Evolutionary conservation across 2,113 vertebrate genomes (phyloP).

Genomic region (Ammodytes marinus): DNA sequence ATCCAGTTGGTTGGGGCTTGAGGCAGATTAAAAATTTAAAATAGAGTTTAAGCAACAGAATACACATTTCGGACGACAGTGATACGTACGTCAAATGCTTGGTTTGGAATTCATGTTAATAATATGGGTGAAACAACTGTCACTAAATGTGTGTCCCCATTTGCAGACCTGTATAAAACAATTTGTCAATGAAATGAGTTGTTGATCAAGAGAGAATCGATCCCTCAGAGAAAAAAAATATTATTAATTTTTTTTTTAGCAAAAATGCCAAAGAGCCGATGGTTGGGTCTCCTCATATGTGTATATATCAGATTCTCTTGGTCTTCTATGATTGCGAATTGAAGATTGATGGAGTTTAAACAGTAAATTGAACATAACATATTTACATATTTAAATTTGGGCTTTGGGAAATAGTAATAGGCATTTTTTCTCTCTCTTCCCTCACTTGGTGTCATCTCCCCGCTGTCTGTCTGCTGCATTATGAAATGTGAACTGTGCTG

Average conservation of each 20-base stretch:
- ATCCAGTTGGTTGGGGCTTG: neutral
- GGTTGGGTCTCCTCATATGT: neutral
- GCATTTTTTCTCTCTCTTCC: neutral
- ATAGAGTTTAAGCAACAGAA: neutral
- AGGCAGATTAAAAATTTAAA: neutral
- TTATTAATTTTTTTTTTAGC: neutral
- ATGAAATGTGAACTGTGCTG: slow-evolving; percentile 1
- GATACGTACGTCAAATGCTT: neutral
- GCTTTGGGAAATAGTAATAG: neutral
- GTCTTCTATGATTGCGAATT: neutral
- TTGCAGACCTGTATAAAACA: neutral
- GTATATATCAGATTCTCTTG: neutral
- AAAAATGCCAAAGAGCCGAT: neutral
- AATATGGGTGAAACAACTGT: no score
- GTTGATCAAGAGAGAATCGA: neutral
- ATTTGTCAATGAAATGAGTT: neutral
- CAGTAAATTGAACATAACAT: neutral
- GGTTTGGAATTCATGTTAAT: neutral
- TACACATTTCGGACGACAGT: neutral
- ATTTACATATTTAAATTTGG: neutral
- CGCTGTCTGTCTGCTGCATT: neutral
- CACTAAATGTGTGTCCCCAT: neutral
- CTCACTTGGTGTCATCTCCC: neutral
- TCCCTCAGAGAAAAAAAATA: neutral
- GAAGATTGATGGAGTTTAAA: neutral